Conservation (phyloP, 2,113 vertebrate species). For the Zosterops pallidus region DNA sequence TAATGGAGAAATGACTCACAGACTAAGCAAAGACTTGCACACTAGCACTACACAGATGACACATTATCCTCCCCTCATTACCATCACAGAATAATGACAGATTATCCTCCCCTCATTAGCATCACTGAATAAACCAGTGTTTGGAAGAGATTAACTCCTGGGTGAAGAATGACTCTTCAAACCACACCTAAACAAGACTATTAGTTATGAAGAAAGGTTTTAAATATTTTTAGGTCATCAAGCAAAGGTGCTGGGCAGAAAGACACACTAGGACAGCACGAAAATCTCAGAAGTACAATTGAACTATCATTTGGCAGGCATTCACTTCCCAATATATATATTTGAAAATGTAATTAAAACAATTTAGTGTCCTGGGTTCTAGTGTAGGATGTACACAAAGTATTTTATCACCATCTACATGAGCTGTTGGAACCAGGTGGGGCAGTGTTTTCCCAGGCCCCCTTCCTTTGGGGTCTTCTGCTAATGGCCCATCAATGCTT, state of each 20-base stretch:
- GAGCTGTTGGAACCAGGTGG: no score
- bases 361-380: background rate
- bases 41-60: background rate
- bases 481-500: no score
- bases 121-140: background rate
- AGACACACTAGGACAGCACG: background rate
- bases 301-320: background rate
- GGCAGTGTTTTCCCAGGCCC: no score
- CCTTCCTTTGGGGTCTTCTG: no score
- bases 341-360: constrained; percentile 23
- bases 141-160: background rate
- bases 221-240: background rate
- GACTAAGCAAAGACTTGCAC: background rate
- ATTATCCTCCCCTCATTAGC: background rate
- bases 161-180: background rate
- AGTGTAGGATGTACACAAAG: no score
- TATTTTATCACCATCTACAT: no score
- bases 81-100: background rate
- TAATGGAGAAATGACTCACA: background rate
- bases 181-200: background rate
- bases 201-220: background rate
- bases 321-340: background rate
- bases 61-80: background rate
- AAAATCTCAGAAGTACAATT: background rate
- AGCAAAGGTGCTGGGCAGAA: background rate